phyloP scores from a whole-genome alignment of 1,140 invertebrate species.

The Drosophila rhopaloa region DNA sequence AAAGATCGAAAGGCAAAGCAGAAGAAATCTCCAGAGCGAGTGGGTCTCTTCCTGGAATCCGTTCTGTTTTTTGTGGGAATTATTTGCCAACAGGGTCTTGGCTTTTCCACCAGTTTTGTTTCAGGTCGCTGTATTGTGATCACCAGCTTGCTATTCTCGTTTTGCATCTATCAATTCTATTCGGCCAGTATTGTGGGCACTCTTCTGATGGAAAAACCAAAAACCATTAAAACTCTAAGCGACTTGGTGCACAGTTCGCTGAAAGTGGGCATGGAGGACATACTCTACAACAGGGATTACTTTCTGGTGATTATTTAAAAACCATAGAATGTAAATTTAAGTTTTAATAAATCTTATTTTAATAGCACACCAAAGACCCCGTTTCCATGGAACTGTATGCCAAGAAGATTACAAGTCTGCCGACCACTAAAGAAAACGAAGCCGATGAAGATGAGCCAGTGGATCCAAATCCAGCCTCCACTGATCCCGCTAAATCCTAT shows the following conservation, averaged over 20 bases:
- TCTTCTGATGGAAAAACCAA: conserved; percentile 88
- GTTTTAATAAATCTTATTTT: not conserved
- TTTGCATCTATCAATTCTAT: conserved; percentile 89
- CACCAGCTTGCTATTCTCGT: conserved; percentile 87
- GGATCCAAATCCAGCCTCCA: conserved; percentile 16
- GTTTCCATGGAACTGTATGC: conserved; percentile 85
- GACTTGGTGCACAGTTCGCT: conserved; percentile 88
- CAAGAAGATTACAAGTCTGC: conserved; percentile 76
- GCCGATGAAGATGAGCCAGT: conserved; percentile 45
- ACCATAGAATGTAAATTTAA: not conserved
- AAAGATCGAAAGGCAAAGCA: conserved; percentile 16
- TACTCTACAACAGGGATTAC: conserved; percentile 87
- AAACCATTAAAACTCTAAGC: conserved; percentile 87
- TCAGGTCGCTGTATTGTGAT: conserved; percentile 88
- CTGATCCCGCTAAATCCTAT: conserved; percentile 62
- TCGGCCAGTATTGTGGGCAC: conserved; percentile 90
- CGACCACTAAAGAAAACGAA: conserved; percentile 50
- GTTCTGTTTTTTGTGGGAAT: conserved; percentile 83
- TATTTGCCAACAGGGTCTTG: conserved; percentile 85
- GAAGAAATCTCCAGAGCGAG: conserved; percentile 40
- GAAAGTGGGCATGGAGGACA: conserved; percentile 87
- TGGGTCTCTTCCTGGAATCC: conserved; percentile 77
- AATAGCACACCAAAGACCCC: conserved; percentile 86
- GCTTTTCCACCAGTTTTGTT: conserved; percentile 84
- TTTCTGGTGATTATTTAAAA: conserved; percentile 85